A percentile compares a stretch with the other conserved stretches of the same genome.
These are phyloP conservation scores for Ylistrum balloti DNA, from an alignment of 1,140 invertebrate genomes.

Conservation along the genomic window DNA sequence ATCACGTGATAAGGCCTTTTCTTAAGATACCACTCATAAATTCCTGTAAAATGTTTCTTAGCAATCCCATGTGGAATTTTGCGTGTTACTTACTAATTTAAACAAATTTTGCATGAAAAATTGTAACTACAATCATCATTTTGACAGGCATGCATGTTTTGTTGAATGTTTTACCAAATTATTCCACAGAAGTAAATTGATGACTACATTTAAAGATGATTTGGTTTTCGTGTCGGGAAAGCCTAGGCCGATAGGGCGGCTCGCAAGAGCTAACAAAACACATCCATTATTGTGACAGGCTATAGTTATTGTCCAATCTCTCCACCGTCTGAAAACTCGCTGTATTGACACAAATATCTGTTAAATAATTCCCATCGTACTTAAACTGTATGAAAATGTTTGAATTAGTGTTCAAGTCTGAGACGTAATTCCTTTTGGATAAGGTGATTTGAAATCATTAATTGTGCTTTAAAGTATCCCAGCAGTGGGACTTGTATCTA, in stretches of 20 bases:
- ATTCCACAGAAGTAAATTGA: constrained; percentile 27
- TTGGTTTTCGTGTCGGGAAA: constrained; percentile 26
- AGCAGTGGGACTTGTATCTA: background rate
- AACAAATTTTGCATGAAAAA: constrained; percentile 36
- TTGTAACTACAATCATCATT: constrained; percentile 35
- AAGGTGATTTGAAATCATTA: constrained; percentile 40
- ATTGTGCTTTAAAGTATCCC: constrained; percentile 37
- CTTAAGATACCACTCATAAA: constrained; percentile 39
- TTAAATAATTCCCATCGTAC: constrained; percentile 35
- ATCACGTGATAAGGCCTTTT: constrained; percentile 12
- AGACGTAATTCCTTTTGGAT: constrained; percentile 34
- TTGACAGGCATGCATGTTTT: constrained; percentile 14
- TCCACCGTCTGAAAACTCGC: constrained; percentile 2
- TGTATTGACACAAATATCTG: constrained; percentile 39
- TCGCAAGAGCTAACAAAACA: constrained; percentile 18
- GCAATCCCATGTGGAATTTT: constrained; percentile 28
- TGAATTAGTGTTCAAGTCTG: constrained; percentile 29
- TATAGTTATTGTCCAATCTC: constrained; percentile 16
- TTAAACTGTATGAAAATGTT: constrained; percentile 36
- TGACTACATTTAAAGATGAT: constrained; percentile 40
- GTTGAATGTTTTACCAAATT: constrained; percentile 35
- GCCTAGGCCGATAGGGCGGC: constrained; percentile 26
- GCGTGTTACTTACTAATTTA: constrained; percentile 35
- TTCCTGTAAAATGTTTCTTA: constrained; percentile 1
- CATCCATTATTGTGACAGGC: constrained; percentile 1